Evolutionary conservation across 2,797 vertebrate species (phyloP).

Genomic region (Rhinatrema bivittatum): DNA sequence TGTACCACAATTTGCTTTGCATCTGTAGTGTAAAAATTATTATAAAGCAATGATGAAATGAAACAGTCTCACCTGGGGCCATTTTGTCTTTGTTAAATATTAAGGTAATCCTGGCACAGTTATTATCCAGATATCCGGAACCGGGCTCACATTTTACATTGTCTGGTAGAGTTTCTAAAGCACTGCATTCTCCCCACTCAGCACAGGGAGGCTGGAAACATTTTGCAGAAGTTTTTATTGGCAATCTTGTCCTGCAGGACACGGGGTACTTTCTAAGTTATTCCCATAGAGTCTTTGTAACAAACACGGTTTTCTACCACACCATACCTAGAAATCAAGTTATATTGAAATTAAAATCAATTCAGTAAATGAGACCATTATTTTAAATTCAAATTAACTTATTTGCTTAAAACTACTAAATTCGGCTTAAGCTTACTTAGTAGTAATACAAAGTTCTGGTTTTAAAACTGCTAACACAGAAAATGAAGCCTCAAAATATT

Average conservation of each 20-base stretch:
- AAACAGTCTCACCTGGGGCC: slow-evolving; percentile 72
- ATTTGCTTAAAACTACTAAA: too few relatives aligned
- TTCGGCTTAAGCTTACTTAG: too few relatives aligned
- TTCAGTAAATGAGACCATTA: too few relatives aligned
- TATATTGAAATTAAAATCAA: background rate
- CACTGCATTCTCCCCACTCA: slow-evolving; percentile 78
- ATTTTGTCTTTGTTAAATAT: slow-evolving; percentile 77
- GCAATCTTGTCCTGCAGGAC: slow-evolving; percentile 73
- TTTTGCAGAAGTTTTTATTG: slow-evolving; percentile 64
- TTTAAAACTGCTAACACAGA: too few relatives aligned
- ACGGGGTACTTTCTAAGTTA: slow-evolving; percentile 42
- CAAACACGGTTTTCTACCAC: slow-evolving; percentile 76
- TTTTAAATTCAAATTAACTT: too few relatives aligned
- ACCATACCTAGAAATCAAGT: slow-evolving; percentile 65
- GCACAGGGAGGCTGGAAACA: slow-evolving; percentile 82
- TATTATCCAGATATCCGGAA: slow-evolving; percentile 70
- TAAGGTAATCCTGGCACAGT: slow-evolving; percentile 84
- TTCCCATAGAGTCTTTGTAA: slow-evolving; percentile 43
- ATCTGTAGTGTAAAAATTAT: too few relatives aligned
- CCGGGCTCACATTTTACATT: slow-evolving; percentile 74
- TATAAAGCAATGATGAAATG: background rate
- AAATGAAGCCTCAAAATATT: too few relatives aligned
- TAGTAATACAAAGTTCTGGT: too few relatives aligned
- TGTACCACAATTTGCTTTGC: too few relatives aligned
- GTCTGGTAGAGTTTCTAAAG: slow-evolving; percentile 49